phyloP scores from a whole-genome alignment of 2,888 invertebrate genomes.

The Campoplex nolae region DNA sequence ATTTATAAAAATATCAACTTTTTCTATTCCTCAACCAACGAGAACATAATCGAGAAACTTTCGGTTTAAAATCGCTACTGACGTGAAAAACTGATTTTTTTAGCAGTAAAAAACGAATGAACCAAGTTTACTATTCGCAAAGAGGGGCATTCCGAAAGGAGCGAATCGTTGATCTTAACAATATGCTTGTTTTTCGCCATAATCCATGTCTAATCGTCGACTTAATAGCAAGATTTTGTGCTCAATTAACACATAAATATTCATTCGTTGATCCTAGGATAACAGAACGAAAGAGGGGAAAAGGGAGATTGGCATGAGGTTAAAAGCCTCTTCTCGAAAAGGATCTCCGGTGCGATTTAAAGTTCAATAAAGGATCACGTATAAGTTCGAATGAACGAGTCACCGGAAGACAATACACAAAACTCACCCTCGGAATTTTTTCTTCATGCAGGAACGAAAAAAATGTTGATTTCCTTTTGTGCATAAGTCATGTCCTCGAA shows the following conservation, averaged over 20 bases:
- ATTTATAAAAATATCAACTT: not conserved
- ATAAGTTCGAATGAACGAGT: constrained; percentile 36
- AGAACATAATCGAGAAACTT: not conserved
- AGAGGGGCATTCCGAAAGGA: not conserved
- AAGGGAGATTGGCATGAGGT: not conserved
- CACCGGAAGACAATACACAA: constrained; percentile 14
- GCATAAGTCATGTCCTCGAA: constrained; percentile 12
- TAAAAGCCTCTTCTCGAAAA: not conserved
- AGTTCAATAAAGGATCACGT: constrained; percentile 21
- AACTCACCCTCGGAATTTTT: not conserved
- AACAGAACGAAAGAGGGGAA: constrained; percentile 19
- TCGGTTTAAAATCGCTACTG: not conserved
- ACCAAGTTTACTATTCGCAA: not conserved
- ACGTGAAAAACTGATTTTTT: not conserved
- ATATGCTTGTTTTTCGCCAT: not conserved
- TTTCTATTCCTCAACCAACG: not conserved
- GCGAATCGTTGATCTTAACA: not conserved
- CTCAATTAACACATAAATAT: constrained; percentile 49
- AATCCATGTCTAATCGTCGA: constrained; percentile 15
- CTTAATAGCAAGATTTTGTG: constrained; percentile 33
- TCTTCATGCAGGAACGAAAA: not conserved
- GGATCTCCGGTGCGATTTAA: constrained; percentile 36
- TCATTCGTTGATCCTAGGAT: constrained; percentile 23
- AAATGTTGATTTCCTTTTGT: not conserved
- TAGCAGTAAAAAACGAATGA: not conserved